A percentile compares a stretch with the other conserved stretches of the same genome.
phyloP scores from a whole-genome alignment of 1,140 invertebrate species.

The Nasonia vitripennis region DNA sequence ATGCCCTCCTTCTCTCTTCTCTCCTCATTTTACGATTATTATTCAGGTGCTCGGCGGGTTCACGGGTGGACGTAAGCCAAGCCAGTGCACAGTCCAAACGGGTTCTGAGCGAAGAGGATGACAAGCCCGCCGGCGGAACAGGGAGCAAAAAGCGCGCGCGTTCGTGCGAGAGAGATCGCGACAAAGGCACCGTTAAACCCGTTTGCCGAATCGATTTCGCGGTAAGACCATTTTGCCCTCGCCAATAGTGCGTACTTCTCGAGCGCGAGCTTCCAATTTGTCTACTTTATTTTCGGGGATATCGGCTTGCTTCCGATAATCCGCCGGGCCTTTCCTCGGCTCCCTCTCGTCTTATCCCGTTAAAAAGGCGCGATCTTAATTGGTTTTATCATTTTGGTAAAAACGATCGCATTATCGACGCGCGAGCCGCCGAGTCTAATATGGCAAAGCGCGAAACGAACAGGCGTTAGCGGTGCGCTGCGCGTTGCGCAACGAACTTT shows the following conservation, averaged over 20 bases:
- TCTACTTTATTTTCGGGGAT: neutral
- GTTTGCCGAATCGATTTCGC: slow-evolving; percentile 43
- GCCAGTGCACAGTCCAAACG: neutral
- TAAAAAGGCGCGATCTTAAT: too few species aligned
- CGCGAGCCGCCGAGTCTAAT: too few species aligned
- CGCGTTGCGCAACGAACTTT: too few species aligned
- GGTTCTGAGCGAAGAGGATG: neutral
- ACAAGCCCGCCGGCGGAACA: neutral
- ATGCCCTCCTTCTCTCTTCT: slow-evolving; percentile 8
- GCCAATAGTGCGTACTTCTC: neutral
- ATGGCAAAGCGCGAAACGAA: too few species aligned
- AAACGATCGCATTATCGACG: too few species aligned
- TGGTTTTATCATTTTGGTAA: too few species aligned
- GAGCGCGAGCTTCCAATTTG: neutral
- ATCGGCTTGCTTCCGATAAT: neutral
- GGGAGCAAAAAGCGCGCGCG: neutral
- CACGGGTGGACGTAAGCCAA: neutral
- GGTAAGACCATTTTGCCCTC: slow-evolving; percentile 14
- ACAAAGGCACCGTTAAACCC: slow-evolving; percentile 42
- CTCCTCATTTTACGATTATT: slow-evolving; percentile 5
- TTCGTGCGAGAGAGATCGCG: neutral
- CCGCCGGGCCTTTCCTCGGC: too few species aligned
- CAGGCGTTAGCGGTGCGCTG: too few species aligned
- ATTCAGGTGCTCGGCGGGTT: slow-evolving; percentile 1
- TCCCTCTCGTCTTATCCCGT: too few species aligned